Percentiles rank a stretch among this genome's conserved stretches.
Conservation (phyloP, 2,888 invertebrate species). For the Thecophora atra region DNA sequence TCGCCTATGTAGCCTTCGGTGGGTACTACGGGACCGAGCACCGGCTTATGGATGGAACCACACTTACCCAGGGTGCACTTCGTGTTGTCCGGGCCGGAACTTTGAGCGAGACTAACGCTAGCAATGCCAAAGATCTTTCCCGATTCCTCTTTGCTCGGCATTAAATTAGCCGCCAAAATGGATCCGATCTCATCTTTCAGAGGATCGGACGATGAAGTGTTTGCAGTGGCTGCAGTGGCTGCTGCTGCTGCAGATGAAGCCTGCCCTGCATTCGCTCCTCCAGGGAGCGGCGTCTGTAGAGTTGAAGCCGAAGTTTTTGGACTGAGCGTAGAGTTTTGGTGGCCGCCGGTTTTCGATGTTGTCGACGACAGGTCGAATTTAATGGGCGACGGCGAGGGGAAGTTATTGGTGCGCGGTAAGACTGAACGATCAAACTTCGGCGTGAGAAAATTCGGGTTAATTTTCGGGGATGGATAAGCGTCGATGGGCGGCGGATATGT, state of each 20-base stretch:
- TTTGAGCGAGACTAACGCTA: conserved; percentile 66
- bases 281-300: conserved; percentile 16
- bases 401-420: conserved; percentile 54
- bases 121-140: conserved; percentile 67
- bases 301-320: conserved; percentile 47
- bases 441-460: conserved; percentile 65
- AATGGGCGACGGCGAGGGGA: conserved; percentile 56
- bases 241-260: conserved; percentile 35
- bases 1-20: conserved; percentile 65
- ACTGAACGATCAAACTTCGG: conserved; percentile 63
- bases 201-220: conserved; percentile 53
- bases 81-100: conserved; percentile 66
- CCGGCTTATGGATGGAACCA: conserved; percentile 66
- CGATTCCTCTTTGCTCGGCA: conserved; percentile 67
- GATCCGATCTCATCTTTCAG: conserved; percentile 63
- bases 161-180: conserved; percentile 63
- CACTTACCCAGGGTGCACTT: conserved; percentile 67
- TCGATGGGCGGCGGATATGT: conserved; percentile 64
- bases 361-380: conserved; percentile 54
- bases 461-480: conserved; percentile 65
- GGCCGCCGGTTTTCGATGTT: conserved; percentile 30
- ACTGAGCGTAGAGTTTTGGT: conserved; percentile 44
- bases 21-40: conserved; percentile 65
- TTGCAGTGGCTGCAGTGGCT: conserved; percentile 33
- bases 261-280: conserved; percentile 18